Base-by-base conservation (phyloP, 2,888 invertebrate species). In the Lepidocyrtoides sp. region DNA sequence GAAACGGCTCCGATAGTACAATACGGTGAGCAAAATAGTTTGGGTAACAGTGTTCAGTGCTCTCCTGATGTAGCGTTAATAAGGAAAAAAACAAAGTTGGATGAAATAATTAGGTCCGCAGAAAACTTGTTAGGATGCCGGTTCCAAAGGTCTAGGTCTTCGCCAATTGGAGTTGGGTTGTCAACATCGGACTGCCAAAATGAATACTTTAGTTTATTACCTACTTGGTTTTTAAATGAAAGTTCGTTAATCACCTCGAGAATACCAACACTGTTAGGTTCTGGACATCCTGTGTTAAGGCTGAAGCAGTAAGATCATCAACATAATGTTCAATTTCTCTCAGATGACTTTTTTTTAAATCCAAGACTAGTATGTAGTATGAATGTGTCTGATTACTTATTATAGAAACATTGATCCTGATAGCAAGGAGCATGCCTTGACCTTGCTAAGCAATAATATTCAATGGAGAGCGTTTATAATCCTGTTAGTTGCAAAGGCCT, bases 391-490 rank as follows among this genome's bases (percentile, higher is more conserved):
- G 36, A 36, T 36, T 36, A 36, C 36, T 36, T 4, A 36, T 36
- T 51, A n/a, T 20, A 89, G 89, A 83, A 83, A 57, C 36, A 14
- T 91, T 20, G 79, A 84, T 36, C 54, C 90, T n/a, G 81, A 79
- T 29, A 41, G 26, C 5, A 32, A 79, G 4, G 90, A 85, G 26
- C 66, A 91, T 10, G 12, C 54, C 2, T 20, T 51, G 7, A 85
- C 41, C 7, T 83, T 82, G 51, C 87, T 51, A 36, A 85, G 72
- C 89, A 92, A 66, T 57, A 92, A 57, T 54, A 91, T 91, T 86
- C 93, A 26, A 81, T 93, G 84, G 81, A 79, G 88, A 41, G 88
- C 88, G 14, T 88, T 88, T 20, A n/a, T 93, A n/a, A 91, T 93
- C 14, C 12, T 93, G 51, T 36, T 93, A 17, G 93, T 93, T 10